Conservation (phyloP, 2,113 vertebrate species). For the Antigone vipio region DNA sequence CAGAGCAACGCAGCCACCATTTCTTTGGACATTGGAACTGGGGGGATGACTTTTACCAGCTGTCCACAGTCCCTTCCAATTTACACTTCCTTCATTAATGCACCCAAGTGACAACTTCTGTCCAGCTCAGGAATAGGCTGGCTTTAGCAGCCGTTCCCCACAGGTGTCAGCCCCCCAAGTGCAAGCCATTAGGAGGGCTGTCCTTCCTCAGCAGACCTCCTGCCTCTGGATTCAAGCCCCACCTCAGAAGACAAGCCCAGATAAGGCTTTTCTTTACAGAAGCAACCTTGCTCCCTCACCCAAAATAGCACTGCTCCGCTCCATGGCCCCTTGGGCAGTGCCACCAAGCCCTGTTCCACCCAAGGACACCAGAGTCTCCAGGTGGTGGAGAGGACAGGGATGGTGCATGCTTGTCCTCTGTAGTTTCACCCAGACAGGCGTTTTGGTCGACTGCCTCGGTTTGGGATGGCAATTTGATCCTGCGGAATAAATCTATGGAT, state of each 20-base stretch:
- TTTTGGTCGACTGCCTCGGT: background rate
- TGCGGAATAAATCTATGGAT: background rate
- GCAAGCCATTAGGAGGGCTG: background rate
- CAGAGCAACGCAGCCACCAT: background rate
- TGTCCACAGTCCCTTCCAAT: background rate
- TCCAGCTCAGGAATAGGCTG: background rate
- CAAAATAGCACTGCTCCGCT: background rate
- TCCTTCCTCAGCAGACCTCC: background rate
- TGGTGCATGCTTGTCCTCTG: background rate
- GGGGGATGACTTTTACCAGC: background rate
- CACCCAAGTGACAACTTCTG: background rate
- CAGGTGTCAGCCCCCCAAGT: background rate
- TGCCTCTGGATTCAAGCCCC: background rate
- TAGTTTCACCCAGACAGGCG: background rate
- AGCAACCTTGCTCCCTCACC: background rate
- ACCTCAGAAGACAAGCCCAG: background rate
- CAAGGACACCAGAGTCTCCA: background rate
- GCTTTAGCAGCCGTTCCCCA: background rate
- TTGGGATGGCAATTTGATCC: background rate
- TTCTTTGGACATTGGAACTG: background rate
- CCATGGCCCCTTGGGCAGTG: background rate
- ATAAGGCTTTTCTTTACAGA: background rate
- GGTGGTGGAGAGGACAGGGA: background rate
- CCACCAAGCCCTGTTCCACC: background rate
- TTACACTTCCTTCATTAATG: background rate